Evolutionary conservation across 2,113 vertebrate genomes (phyloP), one percentile per base, ranked within the genome.

Genomic region (Synchiropus splendidus): DNA sequence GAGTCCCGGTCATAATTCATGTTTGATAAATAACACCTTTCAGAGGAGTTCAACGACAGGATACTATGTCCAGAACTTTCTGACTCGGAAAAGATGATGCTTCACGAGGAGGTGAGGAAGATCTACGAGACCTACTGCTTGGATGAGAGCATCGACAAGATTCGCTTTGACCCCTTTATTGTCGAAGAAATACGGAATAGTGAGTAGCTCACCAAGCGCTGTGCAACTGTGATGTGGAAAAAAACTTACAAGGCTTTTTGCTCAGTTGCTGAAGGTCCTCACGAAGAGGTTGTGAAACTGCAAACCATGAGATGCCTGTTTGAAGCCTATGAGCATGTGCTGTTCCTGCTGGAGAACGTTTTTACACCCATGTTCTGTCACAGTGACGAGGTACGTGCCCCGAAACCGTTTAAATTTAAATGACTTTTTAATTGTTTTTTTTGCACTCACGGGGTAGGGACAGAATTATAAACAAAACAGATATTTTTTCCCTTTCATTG

Each of bases 341-440:
- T 98, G 34, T 94, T 88, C 13, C 88, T 97, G 1, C 77, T 98
- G n/a, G 94, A 98, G 74, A 94, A 89, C 3, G 93, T 98, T 48
- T 98, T 97, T 61, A 95, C 92, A 9, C 93, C 92, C 30, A 90
- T 96, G 89, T 98, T 98, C 77, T 98, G 93, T 67, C 94, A 98
- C 64, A 98, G 93, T 34, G 90, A 95, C 71, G 93, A 98, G 89
- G 94, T 95, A 9, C 71, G 67, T 1, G 1, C 30, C 16, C 12
- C 6, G 6, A 31, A n/a, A n/a, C n/a, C n/a, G n/a, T n/a, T n/a
- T n/a, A n/a, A n/a, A n/a, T n/a, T n/a, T n/a, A n/a, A n/a, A n/a
- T n/a, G n/a, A n/a, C n/a, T n/a, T n/a, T n/a, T n/a, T n/a, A n/a
- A n/a, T n/a, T n/a, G n/a, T n/a, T n/a, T n/a, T n/a, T n/a, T n/a